Evolutionary conservation across 2,113 vertebrate genomes (phyloP).

Genomic region (Bos javanicus): DNA sequence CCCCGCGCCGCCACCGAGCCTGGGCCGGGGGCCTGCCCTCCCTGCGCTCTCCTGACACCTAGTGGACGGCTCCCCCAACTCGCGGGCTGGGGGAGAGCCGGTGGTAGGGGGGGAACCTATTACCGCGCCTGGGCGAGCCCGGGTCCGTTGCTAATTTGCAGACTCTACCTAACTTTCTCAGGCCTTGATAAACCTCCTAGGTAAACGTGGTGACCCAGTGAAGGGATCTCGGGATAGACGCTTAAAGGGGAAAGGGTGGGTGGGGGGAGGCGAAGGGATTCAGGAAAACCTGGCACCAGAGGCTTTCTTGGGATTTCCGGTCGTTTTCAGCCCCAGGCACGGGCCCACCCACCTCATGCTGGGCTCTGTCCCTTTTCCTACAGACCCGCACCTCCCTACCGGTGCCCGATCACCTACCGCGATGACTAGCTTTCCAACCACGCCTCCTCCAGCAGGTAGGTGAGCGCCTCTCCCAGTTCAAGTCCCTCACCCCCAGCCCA

Average conservation of each 20-base stretch:
- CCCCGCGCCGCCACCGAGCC: background rate
- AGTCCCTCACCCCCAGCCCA: background rate
- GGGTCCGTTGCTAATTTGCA: background rate
- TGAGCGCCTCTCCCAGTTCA: background rate
- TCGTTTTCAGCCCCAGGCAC: background rate
- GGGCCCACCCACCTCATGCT: background rate
- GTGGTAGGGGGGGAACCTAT: background rate
- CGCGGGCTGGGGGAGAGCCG: background rate
- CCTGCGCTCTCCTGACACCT: conserved; percentile 21
- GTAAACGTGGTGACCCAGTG: background rate
- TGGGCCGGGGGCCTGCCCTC: background rate
- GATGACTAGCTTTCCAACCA: conserved; percentile 31
- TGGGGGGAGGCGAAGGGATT: background rate
- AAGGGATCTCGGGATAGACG: background rate
- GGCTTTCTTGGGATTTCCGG: background rate
- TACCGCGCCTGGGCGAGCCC: background rate
- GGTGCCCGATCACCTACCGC: background rate
- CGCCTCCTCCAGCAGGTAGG: conserved; percentile 63
- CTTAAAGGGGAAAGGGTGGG: background rate
- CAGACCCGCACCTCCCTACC: background rate
- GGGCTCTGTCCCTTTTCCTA: background rate
- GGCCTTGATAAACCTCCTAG: background rate
- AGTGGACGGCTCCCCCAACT: background rate
- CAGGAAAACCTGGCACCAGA: background rate
- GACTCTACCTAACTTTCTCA: background rate